Evolutionary conservation across 2,797 vertebrate species (phyloP), one percentile per base, ranked within the genome.

Genomic region (Vireo griseus): DNA sequence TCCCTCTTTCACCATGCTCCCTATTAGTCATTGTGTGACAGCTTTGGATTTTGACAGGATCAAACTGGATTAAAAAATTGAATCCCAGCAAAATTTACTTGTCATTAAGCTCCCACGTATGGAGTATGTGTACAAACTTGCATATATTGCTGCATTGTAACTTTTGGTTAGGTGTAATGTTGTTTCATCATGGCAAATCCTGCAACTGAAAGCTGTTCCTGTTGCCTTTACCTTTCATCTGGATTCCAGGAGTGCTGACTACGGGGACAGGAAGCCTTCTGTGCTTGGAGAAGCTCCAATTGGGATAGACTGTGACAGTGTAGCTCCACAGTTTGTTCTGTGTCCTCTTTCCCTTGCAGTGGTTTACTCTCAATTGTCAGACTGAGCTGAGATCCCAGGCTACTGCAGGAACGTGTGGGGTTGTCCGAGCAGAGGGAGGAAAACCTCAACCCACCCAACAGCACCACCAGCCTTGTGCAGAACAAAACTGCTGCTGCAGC

Each of bases 21-120:
- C 9, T 75, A 0, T 18, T 15, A 10, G 51, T 69, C 35, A 19
- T 13, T 31, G 42, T 0, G 0, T 44, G 44, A 35, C 62, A 44
- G n/a, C 18, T 86, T 58, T 85, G 39, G 21, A 40, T 62, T 85
- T 85, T 71, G 16, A 17, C 12, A 29, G 71, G 71, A 33, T 48
- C 44, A 69, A 48, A 62, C 13, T 50, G 47, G 65, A 69, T 73
- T 78, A 45, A 87, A 81, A 84, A 50, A 19, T 6, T 35, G 28
- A 85, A 75, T 81, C 18, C 40, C 47, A 63, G 48, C 16, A 54
- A 63, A 87, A 63, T 1, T 22, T 25, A 13, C 18, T 29, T 17
- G 10, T n/a, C 33, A 11, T 4, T 63, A 22, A 54, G 35, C 11
- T 71, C 71, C 15, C 22, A 55, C 2, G 1, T 44, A 1, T 16